A percentile compares a stretch with the other conserved stretches of the same genome.
phyloP scores from a whole-genome alignment of 2,797 vertebrate species.

The Masticophis lateralis region DNA sequence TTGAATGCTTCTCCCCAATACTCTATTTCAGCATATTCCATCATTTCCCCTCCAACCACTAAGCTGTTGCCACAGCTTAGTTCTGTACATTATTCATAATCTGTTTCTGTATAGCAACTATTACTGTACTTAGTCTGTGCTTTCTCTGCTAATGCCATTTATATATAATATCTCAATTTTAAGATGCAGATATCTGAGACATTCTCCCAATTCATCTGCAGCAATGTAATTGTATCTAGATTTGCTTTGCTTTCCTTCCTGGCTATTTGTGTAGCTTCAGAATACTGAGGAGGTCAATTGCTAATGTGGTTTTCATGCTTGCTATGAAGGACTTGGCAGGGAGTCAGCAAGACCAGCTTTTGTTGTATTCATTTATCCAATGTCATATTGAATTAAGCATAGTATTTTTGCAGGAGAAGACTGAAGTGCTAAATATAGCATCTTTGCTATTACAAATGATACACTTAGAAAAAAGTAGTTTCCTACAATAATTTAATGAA shows the following conservation, averaged over 20 bases:
- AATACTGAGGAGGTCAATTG: not conserved
- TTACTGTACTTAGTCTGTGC: not conserved
- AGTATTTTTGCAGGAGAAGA: not conserved
- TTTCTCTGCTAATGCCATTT: not conserved
- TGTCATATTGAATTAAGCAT: constrained; percentile 17
- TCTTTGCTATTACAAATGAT: not conserved
- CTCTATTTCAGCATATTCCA: not conserved
- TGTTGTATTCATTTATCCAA: constrained; percentile 1
- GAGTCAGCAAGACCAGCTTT: not conserved
- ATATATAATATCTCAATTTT: not conserved
- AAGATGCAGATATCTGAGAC: not conserved
- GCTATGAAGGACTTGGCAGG: not conserved
- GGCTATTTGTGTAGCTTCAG: not conserved
- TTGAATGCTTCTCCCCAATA: not conserved
- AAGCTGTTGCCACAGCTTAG: not conserved
- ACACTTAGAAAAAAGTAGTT: not conserved
- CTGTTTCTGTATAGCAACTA: not conserved
- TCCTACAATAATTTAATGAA: not conserved
- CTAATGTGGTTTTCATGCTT: not conserved
- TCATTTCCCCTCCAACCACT: not conserved
- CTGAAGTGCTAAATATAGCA: not conserved
- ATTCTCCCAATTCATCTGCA: not conserved
- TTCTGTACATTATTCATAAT: not conserved
- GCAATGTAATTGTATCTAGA: not conserved
- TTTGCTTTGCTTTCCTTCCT: not conserved